A percentile compares a stretch with the other conserved stretches of the same genome.
Evolutionary conservation across 23 tunicate genomes (phyloP).

Genomic region (Oikopleura albicans): DNA sequence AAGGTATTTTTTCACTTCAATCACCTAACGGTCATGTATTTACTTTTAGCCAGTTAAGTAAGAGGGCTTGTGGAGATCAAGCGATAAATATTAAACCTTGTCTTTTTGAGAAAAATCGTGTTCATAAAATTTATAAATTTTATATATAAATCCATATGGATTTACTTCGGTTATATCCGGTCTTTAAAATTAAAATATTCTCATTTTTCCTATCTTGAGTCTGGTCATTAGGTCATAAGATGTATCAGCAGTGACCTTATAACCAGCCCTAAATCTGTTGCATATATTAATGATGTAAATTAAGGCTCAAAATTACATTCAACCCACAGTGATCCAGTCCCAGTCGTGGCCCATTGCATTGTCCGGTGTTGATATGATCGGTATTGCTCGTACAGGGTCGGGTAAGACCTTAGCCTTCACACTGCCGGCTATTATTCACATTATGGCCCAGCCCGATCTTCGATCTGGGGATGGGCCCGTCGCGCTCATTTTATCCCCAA

Average conservation of each 20-base stretch:
- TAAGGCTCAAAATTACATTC: conserved; percentile 27
- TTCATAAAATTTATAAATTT: too few relatives aligned
- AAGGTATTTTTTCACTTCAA: too few relatives aligned
- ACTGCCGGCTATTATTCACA: conserved; percentile 13
- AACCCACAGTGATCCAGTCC: conserved; percentile 21
- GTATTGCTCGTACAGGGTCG: conserved; percentile 12
- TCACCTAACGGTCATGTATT: too few relatives aligned
- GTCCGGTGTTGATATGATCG: not conserved
- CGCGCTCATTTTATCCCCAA: conserved; percentile 60
- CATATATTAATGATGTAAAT: conserved; percentile 7
- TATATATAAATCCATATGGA: too few relatives aligned
- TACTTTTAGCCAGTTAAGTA: too few relatives aligned
- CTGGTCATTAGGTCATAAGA: too few relatives aligned
- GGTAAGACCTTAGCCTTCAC: not conserved
- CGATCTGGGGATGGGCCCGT: not conserved
- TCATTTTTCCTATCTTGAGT: too few relatives aligned
- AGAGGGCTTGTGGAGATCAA: too few relatives aligned
- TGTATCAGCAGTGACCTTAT: not conserved
- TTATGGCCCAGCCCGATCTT: conserved; percentile 16
- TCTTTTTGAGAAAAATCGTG: not conserved
- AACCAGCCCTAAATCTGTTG: not conserved
- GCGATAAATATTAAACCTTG: not conserved
- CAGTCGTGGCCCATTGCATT: conserved; percentile 43
- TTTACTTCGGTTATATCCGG: too few relatives aligned
- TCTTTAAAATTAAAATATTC: too few relatives aligned